Conservation (phyloP, 2,888 invertebrate genomes). For the Bembecia ichneumoniformis region DNA sequence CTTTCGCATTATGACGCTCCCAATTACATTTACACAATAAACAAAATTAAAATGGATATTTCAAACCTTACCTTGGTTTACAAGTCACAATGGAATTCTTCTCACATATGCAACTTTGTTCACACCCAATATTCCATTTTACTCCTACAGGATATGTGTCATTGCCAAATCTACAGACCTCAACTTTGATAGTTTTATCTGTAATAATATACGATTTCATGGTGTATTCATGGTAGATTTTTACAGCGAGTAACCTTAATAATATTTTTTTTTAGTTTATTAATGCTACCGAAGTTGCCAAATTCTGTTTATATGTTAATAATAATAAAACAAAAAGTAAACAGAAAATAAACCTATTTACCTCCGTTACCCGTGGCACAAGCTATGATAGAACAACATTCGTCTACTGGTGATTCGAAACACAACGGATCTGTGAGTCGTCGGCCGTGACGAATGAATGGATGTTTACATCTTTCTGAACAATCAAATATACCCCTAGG, state of each 20-base stretch:
- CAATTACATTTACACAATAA: too few relatives aligned
- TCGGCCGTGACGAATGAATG: constrained; percentile 79
- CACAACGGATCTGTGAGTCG: constrained; percentile 79
- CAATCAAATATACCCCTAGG: constrained; percentile 79
- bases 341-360: constrained; percentile 4
- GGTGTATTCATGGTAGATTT: neutral
- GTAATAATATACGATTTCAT: constrained; percentile 13
- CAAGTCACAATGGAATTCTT: constrained; percentile 81
- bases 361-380: constrained; percentile 74
- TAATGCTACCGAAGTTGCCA: too few relatives aligned
- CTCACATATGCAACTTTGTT: constrained; percentile 83
- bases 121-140: constrained; percentile 85
- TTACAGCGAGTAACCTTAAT: too few relatives aligned
- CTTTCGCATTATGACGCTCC: too few relatives aligned
- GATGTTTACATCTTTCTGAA: constrained; percentile 78
- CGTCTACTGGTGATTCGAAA: constrained; percentile 77
- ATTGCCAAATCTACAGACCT: constrained; percentile 75
- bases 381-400: constrained; percentile 79
- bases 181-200: constrained; percentile 43
- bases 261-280: too few relatives aligned
- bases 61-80: constrained; percentile 70
- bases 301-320: too few relatives aligned
- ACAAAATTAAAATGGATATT: too few relatives aligned
- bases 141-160: constrained; percentile 80
- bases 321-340: too few relatives aligned